phyloP scores from a whole-genome alignment of 2,113 vertebrate species.

The Paracanthobrama guichenoti region DNA sequence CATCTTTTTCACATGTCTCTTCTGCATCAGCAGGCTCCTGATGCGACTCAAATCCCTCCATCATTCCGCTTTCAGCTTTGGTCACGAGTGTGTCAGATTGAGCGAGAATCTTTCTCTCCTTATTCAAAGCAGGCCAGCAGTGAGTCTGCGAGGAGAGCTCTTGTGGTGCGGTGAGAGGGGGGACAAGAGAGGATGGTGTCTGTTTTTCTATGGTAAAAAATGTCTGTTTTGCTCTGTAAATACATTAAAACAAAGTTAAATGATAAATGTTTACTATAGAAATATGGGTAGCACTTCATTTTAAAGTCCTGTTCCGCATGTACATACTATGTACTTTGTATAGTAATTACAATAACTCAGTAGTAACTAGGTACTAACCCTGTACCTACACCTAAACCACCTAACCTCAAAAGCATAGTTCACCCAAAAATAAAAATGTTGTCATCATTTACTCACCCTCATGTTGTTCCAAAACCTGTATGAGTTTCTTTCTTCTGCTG shows the following conservation, averaged over 20 bases:
- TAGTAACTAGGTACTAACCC: no score
- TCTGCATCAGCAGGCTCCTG: conserved; percentile 19
- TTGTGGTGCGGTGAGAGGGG: background rate
- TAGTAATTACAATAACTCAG: no score
- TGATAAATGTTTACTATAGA: background rate
- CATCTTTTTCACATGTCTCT: conserved; percentile 26
- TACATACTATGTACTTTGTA: no score
- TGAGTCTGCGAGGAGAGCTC: conserved; percentile 9
- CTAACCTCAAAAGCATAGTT: no score
- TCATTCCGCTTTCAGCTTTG: background rate
- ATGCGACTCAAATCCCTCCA: background rate
- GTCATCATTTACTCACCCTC: no score
- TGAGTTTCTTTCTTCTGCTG: no score
- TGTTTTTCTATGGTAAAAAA: background rate
- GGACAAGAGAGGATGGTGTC: background rate
- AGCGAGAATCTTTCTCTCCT: conserved; percentile 4
- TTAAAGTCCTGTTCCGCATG: no score
- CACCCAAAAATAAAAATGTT: no score
- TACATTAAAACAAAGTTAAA: background rate
- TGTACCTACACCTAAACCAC: no score
- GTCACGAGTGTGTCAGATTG: background rate
- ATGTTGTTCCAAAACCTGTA: no score
- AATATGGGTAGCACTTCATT: no score
- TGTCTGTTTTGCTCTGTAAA: conserved; percentile 32
- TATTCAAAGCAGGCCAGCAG: background rate